Evolutionary conservation across 2,113 vertebrate genomes (phyloP), one percentile per base, ranked within the genome.

Genomic region (Chascanopsetta lugubris): DNA sequence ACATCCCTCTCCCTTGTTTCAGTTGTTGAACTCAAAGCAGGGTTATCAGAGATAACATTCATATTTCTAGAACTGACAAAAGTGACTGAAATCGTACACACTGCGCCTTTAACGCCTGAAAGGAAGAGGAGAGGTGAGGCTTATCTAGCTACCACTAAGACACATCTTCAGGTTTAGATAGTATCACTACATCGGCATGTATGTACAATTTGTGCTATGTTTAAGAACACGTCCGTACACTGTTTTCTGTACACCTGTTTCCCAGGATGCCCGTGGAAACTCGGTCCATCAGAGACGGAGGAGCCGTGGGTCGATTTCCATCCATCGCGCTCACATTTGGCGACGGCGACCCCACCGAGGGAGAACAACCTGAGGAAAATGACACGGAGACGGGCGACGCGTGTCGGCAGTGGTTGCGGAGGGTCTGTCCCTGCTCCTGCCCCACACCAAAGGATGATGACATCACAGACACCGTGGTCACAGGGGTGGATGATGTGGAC

Each of bases 231-330:
- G n/a, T n/a, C n/a, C n/a, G n/a, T n/a, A n/a, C n/a, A n/a, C n/a
- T n/a, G n/a, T n/a, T n/a, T n/a, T n/a, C n/a, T n/a, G n/a, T n/a
- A n/a, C 38, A 2, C 40, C 2, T 46, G 42, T 40, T 51, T 47
- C 15, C 36, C 73, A 92, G 85, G 54, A 92, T 92, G 90, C 68
- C 86, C 38, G 57, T 45, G 8, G 83, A 62, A 58, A 69, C 20
- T 0, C 27, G 11, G 2, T 80, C 85, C 3, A 12, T 66, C 48
- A 69, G 89, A 59, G 32, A 73, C 75, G 66, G 59, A 6, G 72
- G 81, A 18, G 62, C 75, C 2, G 71, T 89, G n/a, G 92, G 91
- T 8, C 87, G 92, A 8, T 92, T 90, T 65, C 89, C 90, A 5
- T 15, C 67, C 0, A 71, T 87, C 66, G 84, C 79, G 18, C 50